These are phyloP conservation scores for Drosophila multiciliata DNA, from an alignment of 2,888 invertebrate genomes.

Conservation along the genomic window DNA sequence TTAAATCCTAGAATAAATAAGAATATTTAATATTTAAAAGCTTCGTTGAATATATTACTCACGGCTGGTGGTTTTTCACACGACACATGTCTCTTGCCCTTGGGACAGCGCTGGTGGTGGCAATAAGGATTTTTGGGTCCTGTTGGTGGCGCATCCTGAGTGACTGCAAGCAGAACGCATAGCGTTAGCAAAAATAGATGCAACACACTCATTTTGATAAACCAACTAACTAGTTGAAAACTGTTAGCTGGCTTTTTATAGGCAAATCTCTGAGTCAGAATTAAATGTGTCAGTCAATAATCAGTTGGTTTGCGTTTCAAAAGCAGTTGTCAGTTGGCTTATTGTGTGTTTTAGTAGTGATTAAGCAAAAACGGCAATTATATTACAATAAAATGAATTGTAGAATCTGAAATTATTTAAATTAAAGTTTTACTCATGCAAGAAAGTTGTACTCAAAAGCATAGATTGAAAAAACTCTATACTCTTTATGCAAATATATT, in stretches of 20 bases:
- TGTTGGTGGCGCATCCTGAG: conserved; percentile 23
- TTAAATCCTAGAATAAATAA: conserved; percentile 16
- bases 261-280: background rate
- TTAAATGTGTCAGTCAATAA: background rate
- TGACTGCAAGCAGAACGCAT: conserved; percentile 10
- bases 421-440: conserved; percentile 1
- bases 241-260: conserved; percentile 18
- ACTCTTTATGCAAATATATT: background rate
- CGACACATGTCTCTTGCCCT: conserved; percentile 60
- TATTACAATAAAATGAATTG: conserved; percentile 10
- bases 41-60: background rate
- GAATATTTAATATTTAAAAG: background rate
- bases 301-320: background rate
- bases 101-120: conserved; percentile 45
- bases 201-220: conserved; percentile 30
- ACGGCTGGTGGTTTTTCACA: conserved; percentile 49
- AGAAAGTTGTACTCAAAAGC: background rate
- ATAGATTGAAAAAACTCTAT: background rate
- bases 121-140: conserved; percentile 58
- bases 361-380: conserved; percentile 9
- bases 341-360: conserved; percentile 31
- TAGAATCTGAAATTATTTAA: conserved; percentile 14
- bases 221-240: conserved; percentile 3
- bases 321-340: conserved; percentile 49
- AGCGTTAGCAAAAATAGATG: conserved; percentile 12